Conservation (phyloP, 92 coral and sea anemone genomes). For the Parazoanthus atlanticus region DNA sequence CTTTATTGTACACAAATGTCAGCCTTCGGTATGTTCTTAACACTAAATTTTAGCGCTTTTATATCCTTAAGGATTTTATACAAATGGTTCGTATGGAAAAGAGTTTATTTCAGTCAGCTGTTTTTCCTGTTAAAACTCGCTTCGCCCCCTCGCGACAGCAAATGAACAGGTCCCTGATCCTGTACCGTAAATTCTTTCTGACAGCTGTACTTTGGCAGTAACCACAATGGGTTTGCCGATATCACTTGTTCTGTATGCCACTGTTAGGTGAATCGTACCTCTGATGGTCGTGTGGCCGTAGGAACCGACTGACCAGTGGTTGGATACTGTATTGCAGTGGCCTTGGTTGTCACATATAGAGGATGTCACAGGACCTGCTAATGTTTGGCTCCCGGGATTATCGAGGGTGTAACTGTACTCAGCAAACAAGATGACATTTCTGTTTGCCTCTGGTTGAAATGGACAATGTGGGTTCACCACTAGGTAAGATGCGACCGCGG, state of each 20-base stretch:
- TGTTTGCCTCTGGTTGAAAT: not conserved
- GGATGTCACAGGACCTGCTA: not conserved
- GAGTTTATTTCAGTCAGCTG: not conserved
- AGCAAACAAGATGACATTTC: not conserved
- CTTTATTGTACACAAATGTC: too few species aligned
- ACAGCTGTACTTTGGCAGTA: not conserved
- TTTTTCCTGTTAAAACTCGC: not conserved
- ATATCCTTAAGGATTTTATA: too few species aligned
- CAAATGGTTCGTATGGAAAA: too few species aligned
- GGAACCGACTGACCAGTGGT: not conserved
- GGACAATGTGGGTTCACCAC: not conserved
- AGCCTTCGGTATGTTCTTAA: too few species aligned
- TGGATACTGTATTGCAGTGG: not conserved
- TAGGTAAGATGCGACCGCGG: not conserved
- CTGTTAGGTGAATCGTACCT: not conserved
- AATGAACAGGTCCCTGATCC: not conserved
- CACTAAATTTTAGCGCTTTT: too few species aligned
- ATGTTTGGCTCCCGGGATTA: not conserved
- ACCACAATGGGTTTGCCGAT: not conserved
- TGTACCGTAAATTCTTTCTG: not conserved
- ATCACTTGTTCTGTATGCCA: not conserved
- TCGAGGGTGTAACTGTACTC: not conserved
- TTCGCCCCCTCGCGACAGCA: not conserved
- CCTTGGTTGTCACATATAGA: slow-evolving; percentile 6
- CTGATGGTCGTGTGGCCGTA: not conserved